Base-by-base conservation (phyloP, 2,888 invertebrate genomes). In the Habrosyne pyritoides region DNA sequence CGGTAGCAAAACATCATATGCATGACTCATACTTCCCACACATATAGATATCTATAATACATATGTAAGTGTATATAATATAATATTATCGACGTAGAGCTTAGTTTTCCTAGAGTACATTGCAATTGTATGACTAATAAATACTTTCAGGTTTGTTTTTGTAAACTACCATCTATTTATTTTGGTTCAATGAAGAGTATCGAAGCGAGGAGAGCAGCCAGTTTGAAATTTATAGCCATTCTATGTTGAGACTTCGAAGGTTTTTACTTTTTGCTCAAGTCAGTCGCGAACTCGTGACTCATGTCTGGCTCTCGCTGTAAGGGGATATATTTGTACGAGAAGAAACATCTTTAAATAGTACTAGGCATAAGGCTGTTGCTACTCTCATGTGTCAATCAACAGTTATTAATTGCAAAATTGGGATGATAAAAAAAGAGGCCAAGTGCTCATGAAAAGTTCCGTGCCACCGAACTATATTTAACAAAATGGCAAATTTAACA, bases 271-370 rank as follows among this genome's bases (percentile, higher is more conserved):
- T 42, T 42, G 42, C 42, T 18, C 42, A 2, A 42, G 7, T 18
- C 42, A 18, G 42, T 42, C 42, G 42, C 8, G 42, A 12, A 42
- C 42, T 42, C 18, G 42, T 42, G 42, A 42, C 42, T 42, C 42
- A 42, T 8, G 36, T 12, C 5, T 14, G 42, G 2, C 42, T 18
- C 12, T 2, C 8, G 1, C 5, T 3, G 8, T 36, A 14, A 36
- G 18, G 18, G 2, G n/a, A n/a, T n/a, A 18, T 42, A 2, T 42
- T 42, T 42, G 14, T 42, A 14, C 36, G 36, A 14, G 36, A 14
- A 36, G n/a, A 36, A 36, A n/a, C n/a, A n/a, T n/a, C 6, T 14
- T 36, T 0, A 14, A n/a, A 1, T 10, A 5, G 5, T 5, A n/a
- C n/a, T 5, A 33, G 12, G 10, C 1, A 10, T 8, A 28, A 7